These are phyloP conservation scores for Tiaroga cobitis DNA, from an alignment of 2,797 vertebrate genomes.

Conservation along the genomic window DNA sequence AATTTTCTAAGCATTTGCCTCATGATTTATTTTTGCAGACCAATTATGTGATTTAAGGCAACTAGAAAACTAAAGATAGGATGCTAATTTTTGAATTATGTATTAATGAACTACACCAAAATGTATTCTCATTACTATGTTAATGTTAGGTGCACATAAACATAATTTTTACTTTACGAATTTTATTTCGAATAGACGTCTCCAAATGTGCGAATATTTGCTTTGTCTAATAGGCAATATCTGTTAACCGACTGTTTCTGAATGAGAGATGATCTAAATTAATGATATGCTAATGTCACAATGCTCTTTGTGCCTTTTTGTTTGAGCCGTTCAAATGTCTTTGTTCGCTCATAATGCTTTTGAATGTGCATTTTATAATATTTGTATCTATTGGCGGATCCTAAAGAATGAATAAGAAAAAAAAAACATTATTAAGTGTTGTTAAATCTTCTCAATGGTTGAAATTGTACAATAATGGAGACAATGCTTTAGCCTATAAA, in stretches of 20 bases:
- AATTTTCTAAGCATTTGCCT: slow-evolving; percentile 1
- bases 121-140: background rate
- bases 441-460: background rate
- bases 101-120: background rate
- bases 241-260: background rate
- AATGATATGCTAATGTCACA: slow-evolving; percentile 26
- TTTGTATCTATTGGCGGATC: background rate
- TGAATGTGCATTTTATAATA: slow-evolving; percentile 24
- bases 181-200: background rate
- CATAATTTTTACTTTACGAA: background rate
- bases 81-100: background rate
- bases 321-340: slow-evolving; percentile 38
- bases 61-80: background rate
- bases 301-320: slow-evolving; percentile 44
- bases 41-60: background rate
- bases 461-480: background rate
- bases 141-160: background rate
- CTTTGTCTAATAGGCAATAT: background rate
- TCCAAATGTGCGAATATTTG: background rate
- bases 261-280: slow-evolving; percentile 1
- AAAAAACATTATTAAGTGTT: background rate
- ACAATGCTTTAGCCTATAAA: slow-evolving; percentile 22
- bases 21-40: background rate
- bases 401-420: background rate
- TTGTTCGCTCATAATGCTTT: slow-evolving; percentile 47